Conservation (phyloP, 2,113 vertebrate species). For the Herpailurus yagouaroundi region DNA sequence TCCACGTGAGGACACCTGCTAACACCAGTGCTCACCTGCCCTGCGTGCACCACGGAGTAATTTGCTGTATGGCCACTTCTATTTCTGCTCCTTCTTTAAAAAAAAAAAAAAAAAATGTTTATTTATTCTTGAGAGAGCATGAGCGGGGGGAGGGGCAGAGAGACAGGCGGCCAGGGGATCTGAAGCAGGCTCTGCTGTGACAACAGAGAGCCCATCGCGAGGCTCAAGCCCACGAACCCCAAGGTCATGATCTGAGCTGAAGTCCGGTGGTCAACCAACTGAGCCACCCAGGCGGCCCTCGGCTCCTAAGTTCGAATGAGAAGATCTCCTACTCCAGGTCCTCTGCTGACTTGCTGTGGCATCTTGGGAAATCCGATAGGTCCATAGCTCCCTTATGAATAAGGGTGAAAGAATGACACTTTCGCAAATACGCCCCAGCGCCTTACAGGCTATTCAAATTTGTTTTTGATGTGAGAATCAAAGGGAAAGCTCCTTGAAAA, state of each 20-base stretch:
- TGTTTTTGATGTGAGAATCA: background rate
- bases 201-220: no score
- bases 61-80: background rate
- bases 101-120: no score
- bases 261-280: no score
- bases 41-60: background rate
- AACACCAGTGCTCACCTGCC: rapidly evolving
- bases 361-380: background rate
- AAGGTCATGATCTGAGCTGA: no score
- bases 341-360: background rate
- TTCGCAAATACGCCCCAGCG: background rate
- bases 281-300: no score
- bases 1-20: background rate
- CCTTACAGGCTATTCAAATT: background rate
- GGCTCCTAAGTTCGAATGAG: background rate
- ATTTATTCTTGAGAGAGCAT: no score
- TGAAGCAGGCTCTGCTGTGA: no score
- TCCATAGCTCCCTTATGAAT: background rate
- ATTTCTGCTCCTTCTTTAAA: no score
- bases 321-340: background rate
- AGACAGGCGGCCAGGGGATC: no score
- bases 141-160: no score
- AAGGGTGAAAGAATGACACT: background rate
- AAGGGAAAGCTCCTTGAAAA: background rate
- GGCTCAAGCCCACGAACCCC: no score